Percentiles rank a stretch among this genome's conserved stretches.
Evolutionary conservation across 1,140 invertebrate species (phyloP).

Genomic region (Colletes gigas): DNA sequence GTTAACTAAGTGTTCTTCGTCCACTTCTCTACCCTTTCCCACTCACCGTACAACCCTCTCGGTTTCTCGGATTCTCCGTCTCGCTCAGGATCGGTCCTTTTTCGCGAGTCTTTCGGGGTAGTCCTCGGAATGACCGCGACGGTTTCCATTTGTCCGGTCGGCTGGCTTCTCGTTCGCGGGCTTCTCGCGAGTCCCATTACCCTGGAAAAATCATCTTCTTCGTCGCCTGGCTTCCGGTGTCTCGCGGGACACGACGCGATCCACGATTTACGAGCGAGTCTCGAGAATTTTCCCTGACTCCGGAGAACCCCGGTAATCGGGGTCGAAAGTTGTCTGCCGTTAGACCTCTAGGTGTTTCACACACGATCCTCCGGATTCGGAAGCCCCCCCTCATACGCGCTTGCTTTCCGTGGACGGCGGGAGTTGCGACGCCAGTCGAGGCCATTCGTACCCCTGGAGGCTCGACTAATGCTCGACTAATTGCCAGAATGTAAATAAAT

Average conservation of each 20-base stretch:
- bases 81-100: not conserved
- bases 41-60: not conserved
- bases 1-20: conserved; percentile 49
- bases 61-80: too few species aligned
- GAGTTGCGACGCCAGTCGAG: not conserved
- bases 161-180: not conserved
- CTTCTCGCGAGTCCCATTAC: not conserved
- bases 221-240: not conserved
- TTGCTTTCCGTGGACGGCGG: not conserved
- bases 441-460: conserved; percentile 62
- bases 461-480: conserved; percentile 78
- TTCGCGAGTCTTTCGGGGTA: not conserved
- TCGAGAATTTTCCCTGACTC: not conserved
- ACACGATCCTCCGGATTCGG: not conserved
- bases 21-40: conserved; percentile 14
- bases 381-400: too few species aligned
- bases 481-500: conserved; percentile 81
- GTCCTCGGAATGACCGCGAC: conserved; percentile 14
- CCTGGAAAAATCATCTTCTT: not conserved
- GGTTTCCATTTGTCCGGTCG: conserved; percentile 21
- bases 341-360: not conserved
- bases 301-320: not conserved
- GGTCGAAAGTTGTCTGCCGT: not conserved
- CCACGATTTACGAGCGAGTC: conserved; percentile 15
- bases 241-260: conserved; percentile 9